Percentiles rank a stretch among this genome's conserved stretches.
These are phyloP conservation scores for Euplagia quadripunctaria DNA, from an alignment of 2,888 invertebrate species.

Conservation along the genomic window DNA sequence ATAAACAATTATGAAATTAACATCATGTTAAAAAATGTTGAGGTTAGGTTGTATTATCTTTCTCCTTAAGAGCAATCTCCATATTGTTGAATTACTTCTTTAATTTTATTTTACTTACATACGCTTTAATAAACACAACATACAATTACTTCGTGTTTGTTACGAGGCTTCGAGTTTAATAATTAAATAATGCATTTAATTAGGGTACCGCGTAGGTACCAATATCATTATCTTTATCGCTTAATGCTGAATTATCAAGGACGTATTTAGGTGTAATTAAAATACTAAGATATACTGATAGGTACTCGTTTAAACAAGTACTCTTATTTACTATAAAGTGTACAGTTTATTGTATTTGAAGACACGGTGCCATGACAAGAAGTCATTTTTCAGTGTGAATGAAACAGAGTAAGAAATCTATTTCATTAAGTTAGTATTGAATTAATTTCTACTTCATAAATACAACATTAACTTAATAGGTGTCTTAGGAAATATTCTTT, in stretches of 20 bases:
- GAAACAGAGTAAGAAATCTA: background rate
- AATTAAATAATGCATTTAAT: constrained; percentile 54
- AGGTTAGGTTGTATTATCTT: background rate
- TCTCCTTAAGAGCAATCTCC: background rate
- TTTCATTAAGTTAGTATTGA: background rate
- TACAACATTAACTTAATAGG: background rate
- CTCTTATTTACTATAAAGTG: constrained; percentile 42
- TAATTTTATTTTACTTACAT: background rate
- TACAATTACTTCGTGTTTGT: constrained; percentile 36
- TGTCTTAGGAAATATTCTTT: background rate
- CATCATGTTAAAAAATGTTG: background rate
- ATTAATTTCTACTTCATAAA: background rate
- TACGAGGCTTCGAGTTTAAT: constrained; percentile 2
- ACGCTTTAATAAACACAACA: constrained; percentile 1
- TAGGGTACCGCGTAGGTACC: constrained; percentile 37
- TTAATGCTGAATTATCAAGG: constrained; percentile 52
- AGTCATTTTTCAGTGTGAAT: constrained; percentile 23
- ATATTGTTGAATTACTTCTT: background rate
- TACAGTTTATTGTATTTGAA: constrained; percentile 31
- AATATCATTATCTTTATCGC: constrained; percentile 46
- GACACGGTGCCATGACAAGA: background rate
- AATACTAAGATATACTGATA: constrained; percentile 40
- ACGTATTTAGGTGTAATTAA: constrained; percentile 51
- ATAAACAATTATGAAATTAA: no score
- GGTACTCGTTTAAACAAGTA: constrained; percentile 31